These are phyloP conservation scores for Coryphaenoides rupestris DNA, from an alignment of 2,113 vertebrate genomes.

Conservation along the genomic window DNA sequence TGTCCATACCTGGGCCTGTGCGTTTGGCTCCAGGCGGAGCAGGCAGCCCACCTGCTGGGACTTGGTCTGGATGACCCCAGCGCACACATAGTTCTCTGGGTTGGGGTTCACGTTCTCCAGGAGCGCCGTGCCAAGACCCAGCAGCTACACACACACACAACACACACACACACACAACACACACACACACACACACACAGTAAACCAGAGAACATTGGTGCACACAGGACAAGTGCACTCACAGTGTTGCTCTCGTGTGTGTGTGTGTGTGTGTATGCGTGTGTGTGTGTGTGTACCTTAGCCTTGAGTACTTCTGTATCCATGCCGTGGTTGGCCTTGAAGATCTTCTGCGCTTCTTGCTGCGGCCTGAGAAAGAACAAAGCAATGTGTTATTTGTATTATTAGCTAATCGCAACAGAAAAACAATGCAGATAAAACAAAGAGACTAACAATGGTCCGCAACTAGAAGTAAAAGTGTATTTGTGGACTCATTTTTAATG, in stretches of 20 bases:
- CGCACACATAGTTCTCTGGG: constrained; percentile 90
- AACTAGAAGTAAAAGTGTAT: too few species aligned
- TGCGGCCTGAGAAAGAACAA: constrained; percentile 72
- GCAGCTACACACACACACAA: constrained; percentile 71
- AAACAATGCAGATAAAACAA: too few species aligned
- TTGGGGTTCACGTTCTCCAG: constrained; percentile 90
- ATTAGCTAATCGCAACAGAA: too few species aligned
- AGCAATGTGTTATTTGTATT: too few species aligned
- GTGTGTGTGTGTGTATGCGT: not conserved
- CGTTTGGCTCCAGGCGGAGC: constrained; percentile 87
- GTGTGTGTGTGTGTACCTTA: constrained; percentile 69
- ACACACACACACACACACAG: not conserved
- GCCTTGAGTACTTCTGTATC: constrained; percentile 89
- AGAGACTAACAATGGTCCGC: too few species aligned
- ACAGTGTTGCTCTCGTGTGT: not conserved
- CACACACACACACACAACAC: not conserved
- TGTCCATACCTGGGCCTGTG: constrained; percentile 84
- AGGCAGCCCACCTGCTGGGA: constrained; percentile 87
- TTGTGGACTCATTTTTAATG: too few species aligned
- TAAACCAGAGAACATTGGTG: not conserved
- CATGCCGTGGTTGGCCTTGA: constrained; percentile 88
- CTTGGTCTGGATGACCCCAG: constrained; percentile 91
- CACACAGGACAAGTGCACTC: not conserved
- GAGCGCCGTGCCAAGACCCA: constrained; percentile 86
- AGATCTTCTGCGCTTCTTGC: constrained; percentile 92